phyloP scores from a whole-genome alignment of 2,797 vertebrate species.

The Chromis chromis region DNA sequence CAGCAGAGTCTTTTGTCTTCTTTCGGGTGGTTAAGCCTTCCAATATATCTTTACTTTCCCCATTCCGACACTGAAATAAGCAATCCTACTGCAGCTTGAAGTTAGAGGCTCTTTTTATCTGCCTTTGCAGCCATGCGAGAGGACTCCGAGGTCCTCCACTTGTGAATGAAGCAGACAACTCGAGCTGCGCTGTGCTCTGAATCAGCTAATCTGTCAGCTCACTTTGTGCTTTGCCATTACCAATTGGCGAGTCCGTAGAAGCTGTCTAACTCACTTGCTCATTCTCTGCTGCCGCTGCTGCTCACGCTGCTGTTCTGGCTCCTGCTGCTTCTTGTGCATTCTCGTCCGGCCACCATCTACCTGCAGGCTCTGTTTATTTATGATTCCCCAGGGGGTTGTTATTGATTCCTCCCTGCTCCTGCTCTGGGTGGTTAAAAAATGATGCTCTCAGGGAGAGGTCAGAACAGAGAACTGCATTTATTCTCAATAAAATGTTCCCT shows the following conservation, averaged over 20 bases:
- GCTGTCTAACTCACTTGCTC: conserved; percentile 31
- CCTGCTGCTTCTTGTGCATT: conserved; percentile 48
- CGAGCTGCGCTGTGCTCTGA: conserved; percentile 28
- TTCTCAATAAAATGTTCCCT: conserved; percentile 35
- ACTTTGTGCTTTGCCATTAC: conserved; percentile 33
- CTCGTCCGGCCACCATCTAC: conserved; percentile 27
- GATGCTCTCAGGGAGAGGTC: conserved; percentile 29
- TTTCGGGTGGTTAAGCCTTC: conserved; percentile 2
- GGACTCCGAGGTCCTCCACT: conserved; percentile 5
- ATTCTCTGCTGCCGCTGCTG: conserved; percentile 15
- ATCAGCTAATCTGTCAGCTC: conserved; percentile 47
- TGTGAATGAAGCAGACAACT: conserved; percentile 26
- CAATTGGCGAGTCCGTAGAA: background rate
- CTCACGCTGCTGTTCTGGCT: conserved; percentile 16
- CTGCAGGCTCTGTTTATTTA: conserved; percentile 61
- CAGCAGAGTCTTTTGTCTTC: conserved; percentile 19
- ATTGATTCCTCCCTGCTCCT: conserved; percentile 54
- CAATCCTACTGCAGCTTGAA: background rate
- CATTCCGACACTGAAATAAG: background rate
- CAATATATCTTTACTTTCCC: background rate
- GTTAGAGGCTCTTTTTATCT: conserved; percentile 9
- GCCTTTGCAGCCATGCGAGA: background rate
- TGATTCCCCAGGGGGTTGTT: conserved; percentile 40
- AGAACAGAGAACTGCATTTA: conserved; percentile 36
- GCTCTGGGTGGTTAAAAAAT: conserved; percentile 51